Evolutionary conservation across 2,888 invertebrate species (phyloP).

Genomic region (Limnephilus auricula): DNA sequence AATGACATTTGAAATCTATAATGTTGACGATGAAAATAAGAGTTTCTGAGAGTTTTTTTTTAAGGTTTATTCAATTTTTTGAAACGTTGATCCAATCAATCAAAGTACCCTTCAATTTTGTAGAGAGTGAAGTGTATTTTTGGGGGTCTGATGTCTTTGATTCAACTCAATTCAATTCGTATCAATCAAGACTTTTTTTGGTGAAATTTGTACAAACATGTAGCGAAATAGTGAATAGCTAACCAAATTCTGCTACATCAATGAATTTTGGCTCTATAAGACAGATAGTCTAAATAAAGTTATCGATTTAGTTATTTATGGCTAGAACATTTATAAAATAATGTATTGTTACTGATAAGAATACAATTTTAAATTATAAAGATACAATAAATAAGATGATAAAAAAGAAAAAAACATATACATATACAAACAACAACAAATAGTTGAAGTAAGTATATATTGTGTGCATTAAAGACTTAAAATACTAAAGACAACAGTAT

Average conservation of each 20-base stretch:
- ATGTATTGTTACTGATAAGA: no score
- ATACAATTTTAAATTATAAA: no score
- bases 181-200: not conserved
- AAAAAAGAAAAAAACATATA: no score
- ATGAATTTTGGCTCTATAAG: no score
- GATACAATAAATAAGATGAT: no score
- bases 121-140: not conserved
- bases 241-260: not conserved
- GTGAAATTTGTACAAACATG: not conserved
- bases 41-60: not conserved
- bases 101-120: not conserved
- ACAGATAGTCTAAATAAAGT: no score
- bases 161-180: not conserved
- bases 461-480: no score
- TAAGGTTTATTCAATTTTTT: not conserved
- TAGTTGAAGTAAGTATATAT: no score
- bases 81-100: not conserved
- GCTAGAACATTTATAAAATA: no score
- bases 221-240: not conserved
- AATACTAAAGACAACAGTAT: no score
- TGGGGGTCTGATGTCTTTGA: not conserved
- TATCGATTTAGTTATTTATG: no score
- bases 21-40: not conserved
- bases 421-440: no score
- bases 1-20: not conserved